Evolutionary conservation across 2,888 invertebrate genomes (phyloP), one percentile per base, ranked within the genome.

Genomic region (Antitype chi): DNA sequence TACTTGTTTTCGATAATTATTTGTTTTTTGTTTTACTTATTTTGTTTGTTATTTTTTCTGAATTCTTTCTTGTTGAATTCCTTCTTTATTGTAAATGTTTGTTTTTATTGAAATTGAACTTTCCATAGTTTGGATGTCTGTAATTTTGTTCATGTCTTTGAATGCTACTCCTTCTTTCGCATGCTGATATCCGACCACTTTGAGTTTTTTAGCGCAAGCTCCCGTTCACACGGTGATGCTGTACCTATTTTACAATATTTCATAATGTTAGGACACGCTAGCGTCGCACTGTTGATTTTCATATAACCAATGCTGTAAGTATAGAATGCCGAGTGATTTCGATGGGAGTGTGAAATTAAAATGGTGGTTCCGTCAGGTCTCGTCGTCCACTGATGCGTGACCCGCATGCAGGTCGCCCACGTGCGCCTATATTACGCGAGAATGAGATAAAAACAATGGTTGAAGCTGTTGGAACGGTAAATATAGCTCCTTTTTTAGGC

Each of bases 361-460:
- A 23, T 2, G 53, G 15, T 49, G 47, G 13, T 53, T 59, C 13
- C 25, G 0, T 20, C 59, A 93, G 94, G 55, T 86, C 78, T 1
- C 92, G 94, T 0, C 92, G 94, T 0, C 95, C 95, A 2, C 82
- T 94, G 81, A 94, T 94, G 95, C 93, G 94, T 4, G 94, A 89
- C 70, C 91, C 93, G 72, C 87, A 69, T 59, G 87, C 78, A 68
- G 88, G 85, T 15, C 74, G 49, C 11, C 74, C 67, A 5, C 63
- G 70, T 4, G 71, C 49, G 13, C 74, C 60, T 38, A 76, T 70
- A 53, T 55, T 23, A 2, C 69, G 55, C 32, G 93, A 94, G 55
- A 73, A 81, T 0, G 94, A 95, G 28, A 88, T 95, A 57, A 84
- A 82, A 67, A 95, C 95, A 15, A 90, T 95, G 89, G 95, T 95